phyloP scores from a whole-genome alignment of 2,888 invertebrate species.

The Quadriops clusia region DNA sequence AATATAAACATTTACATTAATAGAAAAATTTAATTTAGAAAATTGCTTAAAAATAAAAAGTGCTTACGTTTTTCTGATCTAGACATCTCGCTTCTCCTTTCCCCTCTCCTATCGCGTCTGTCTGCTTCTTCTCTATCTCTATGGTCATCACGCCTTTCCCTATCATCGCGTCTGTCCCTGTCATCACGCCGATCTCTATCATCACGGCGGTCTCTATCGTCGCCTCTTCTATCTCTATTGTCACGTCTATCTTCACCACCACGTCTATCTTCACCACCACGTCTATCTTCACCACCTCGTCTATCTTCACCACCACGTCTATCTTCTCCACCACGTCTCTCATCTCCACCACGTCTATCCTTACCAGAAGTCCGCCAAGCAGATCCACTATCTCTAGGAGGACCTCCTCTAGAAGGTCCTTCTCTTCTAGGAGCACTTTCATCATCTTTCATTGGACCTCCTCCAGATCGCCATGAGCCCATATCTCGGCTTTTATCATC shows the following conservation, averaged over 20 bases:
- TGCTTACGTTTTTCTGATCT: conserved; percentile 1
- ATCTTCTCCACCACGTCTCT: conserved; percentile 13
- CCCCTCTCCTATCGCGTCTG: conserved; percentile 11
- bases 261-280: conserved; percentile 13
- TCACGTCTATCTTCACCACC: conserved; percentile 9
- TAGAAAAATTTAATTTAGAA: too few relatives aligned
- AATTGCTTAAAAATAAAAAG: too few relatives aligned
- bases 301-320: conserved; percentile 16
- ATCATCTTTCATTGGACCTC: too few relatives aligned
- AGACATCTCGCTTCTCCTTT: conserved; percentile 8
- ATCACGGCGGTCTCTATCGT: conserved; percentile 9
- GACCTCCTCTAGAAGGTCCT: too few relatives aligned
- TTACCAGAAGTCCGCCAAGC: too few relatives aligned
- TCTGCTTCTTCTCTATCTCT: conserved; percentile 14
- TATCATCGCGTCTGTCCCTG: conserved; percentile 12
- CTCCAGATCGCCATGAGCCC: conserved; percentile 11
- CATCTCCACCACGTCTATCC: conserved; percentile 13
- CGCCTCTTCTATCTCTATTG: conserved; percentile 8
- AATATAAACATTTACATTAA: too few relatives aligned
- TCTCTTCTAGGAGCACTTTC: too few relatives aligned
- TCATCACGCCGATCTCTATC: conserved; percentile 14
- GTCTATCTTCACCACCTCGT: conserved; percentile 11
- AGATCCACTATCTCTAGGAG: too few relatives aligned
- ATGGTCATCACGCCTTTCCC: conserved; percentile 17
- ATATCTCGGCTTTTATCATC: conserved; percentile 12